A percentile compares a stretch with the other conserved stretches of the same genome.
Conservation (phyloP, 2,888 invertebrate species). For the Drosophila cognata region DNA sequence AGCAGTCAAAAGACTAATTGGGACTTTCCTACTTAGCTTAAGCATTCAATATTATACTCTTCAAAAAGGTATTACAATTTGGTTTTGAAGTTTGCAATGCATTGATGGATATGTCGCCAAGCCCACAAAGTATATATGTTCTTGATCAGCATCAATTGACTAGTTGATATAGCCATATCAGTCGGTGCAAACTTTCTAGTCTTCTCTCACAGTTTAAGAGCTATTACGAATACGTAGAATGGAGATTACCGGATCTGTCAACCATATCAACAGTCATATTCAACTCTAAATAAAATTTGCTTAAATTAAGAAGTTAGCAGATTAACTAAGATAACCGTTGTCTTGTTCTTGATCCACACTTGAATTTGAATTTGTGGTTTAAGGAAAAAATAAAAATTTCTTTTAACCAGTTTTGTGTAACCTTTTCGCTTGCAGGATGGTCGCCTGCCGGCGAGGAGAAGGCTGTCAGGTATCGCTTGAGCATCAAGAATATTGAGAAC, state of each 20-base stretch:
- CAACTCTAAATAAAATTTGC: too few relatives aligned
- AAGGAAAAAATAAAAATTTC: neutral
- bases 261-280: too few relatives aligned
- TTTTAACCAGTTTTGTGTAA: neutral
- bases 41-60: neutral
- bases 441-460: conserved; percentile 87
- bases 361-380: neutral
- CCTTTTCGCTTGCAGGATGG: conserved; percentile 80
- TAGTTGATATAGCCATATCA: neutral
- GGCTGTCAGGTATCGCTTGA: conserved; percentile 92
- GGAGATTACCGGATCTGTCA: too few relatives aligned
- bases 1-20: neutral
- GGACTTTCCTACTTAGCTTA: neutral
- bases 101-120: neutral
- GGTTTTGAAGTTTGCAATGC: neutral
- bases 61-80: neutral
- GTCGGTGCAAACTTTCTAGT: neutral
- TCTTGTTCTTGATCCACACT: too few relatives aligned
- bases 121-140: neutral
- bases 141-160: neutral
- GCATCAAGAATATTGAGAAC: conserved; percentile 92
- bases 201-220: neutral
- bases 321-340: too few relatives aligned
- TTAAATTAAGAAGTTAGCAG: too few relatives aligned
- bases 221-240: neutral